Percentiles rank a stretch among this genome's conserved stretches.
These are phyloP conservation scores for Hypanus sabinus DNA, from an alignment of 2,113 vertebrate species.

Conservation along the genomic window DNA sequence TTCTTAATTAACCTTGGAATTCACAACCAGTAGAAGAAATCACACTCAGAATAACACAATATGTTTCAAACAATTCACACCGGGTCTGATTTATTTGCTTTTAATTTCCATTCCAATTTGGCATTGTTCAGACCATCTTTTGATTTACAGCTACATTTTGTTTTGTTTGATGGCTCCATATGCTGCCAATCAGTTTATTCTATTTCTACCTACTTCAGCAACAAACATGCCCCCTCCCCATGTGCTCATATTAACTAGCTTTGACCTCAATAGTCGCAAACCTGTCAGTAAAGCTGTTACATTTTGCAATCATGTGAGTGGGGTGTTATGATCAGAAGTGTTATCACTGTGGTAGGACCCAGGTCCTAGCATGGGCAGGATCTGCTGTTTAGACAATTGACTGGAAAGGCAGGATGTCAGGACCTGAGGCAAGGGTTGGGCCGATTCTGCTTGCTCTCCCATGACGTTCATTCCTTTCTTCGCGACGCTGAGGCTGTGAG, in stretches of 20 bases:
- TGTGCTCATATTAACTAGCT: neutral
- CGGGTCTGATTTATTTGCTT: neutral
- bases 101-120: neutral
- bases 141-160: neutral
- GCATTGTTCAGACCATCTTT: neutral
- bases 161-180: neutral
- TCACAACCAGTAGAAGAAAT: neutral
- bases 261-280: neutral
- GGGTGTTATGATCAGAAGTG: neutral
- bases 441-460: no score
- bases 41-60: neutral
- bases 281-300: neutral
- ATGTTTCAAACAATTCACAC: no score
- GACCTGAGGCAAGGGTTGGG: no score
- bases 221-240: no score
- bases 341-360: no score
- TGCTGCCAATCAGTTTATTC: neutral
- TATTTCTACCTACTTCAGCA: neutral
- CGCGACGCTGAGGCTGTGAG: no score
- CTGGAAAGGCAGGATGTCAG: no score
- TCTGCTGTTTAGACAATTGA: no score
- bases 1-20: no score
- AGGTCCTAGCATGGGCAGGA: no score
- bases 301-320: neutral
- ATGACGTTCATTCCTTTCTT: no score